Evolutionary conservation across 2,797 vertebrate species (phyloP), one percentile per base, ranked within the genome.

Genomic region (Podarcis lilfordi): DNA sequence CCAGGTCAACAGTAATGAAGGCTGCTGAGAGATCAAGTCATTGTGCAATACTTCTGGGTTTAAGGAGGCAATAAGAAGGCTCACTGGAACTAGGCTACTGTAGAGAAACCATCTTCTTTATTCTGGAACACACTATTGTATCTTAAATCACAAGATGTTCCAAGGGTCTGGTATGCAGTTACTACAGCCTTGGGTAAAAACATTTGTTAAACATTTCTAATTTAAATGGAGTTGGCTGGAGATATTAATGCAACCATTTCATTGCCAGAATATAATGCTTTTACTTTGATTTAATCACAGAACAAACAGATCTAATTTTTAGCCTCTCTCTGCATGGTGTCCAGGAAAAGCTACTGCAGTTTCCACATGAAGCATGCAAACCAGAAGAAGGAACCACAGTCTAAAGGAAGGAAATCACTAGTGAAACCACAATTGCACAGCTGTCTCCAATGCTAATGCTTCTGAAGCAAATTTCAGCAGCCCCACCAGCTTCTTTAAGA

Each of bases 391-490:
- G 88, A 95, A 93, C 87, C 89, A 68, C 68, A 0, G 0, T 69
- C 91, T 88, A 10, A 25, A 89, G 92, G 50, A 79, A 89, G 74
- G 77, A 92, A 94, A 90, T 90, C 80, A 86, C 90, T 64, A 81
- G 15, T 64, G 88, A 91, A 95, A 90, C 89, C 89, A 88, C 50
- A 91, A 43, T 1, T 23, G 87, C 68, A 85, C 91, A 93, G 92
- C 92, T 90, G 89, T 90, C 89, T 88, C 91, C 37, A 89, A 88
- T 64, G 55, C 85, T 83, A 83, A 89, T 89, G 68, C 35, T 88
- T 61, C 89, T 89, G 82, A 84, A 91, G 92, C 85, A 86, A 77
- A 80, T 91, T 87, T 91, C 90, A 86, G 37, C 68, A 68, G 0
- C 0, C n/a, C 64, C 83, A 59, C 80, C 78, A 85, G 82, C 86